Percentiles rank a stretch among this genome's conserved stretches.
phyloP scores from a whole-genome alignment of 1,140 invertebrate genomes.

The Drosophila pruinosa region DNA sequence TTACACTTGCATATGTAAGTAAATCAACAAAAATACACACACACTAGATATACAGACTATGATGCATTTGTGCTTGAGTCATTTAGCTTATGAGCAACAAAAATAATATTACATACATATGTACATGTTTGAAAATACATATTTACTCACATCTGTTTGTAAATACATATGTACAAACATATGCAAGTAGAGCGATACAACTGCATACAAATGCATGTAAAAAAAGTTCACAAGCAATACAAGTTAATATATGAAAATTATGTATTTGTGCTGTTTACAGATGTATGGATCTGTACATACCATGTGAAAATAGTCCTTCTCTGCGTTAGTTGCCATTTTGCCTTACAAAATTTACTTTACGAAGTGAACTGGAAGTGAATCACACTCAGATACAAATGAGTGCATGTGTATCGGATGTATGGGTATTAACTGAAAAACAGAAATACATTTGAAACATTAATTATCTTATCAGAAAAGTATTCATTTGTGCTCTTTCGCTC shows the following conservation, averaged over 20 bases:
- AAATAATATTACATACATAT: neutral
- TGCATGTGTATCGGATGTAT: constrained; percentile 4
- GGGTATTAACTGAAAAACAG: constrained; percentile 27
- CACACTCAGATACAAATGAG: constrained; percentile 26
- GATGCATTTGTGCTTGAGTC: neutral
- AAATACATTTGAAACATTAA: constrained; percentile 42
- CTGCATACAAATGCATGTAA: neutral
- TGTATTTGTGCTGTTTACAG: constrained; percentile 7
- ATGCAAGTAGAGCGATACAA: neutral
- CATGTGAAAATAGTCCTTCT: constrained; percentile 42
- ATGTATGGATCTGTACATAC: constrained; percentile 31
- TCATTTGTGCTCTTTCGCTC: constrained; percentile 29
- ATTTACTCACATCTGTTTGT: neutral
- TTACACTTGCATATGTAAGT: neutral
- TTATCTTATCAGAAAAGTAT: constrained; percentile 42
- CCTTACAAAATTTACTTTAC: constrained; percentile 10
- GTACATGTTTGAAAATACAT: neutral
- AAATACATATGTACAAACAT: neutral
- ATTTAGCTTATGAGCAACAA: neutral
- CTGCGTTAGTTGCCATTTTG: constrained; percentile 41
- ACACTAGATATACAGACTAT: neutral
- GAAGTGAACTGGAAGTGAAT: constrained; percentile 25
- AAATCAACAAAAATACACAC: neutral
- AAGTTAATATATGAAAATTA: neutral
- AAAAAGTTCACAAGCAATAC: neutral